These are phyloP conservation scores for Penaeus japonicus DNA, from an alignment of 1,140 invertebrate species.

Conservation along the genomic window DNA sequence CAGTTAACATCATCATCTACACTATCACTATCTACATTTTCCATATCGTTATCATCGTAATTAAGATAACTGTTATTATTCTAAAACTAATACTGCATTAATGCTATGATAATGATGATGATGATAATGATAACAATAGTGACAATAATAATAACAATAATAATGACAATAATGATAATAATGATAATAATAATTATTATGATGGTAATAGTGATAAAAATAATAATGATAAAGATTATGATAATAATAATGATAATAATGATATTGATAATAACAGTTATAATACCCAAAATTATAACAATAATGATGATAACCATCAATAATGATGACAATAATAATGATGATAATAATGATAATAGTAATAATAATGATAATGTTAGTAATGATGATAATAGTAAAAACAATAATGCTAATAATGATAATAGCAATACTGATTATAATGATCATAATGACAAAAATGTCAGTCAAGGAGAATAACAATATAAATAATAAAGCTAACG, in stretches of 20 bases:
- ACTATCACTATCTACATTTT: too few species aligned
- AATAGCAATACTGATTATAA: neutral
- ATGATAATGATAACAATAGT: neutral
- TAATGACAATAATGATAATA: neutral
- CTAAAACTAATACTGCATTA: neutral
- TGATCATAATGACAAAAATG: neutral
- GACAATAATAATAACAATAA: conserved; percentile 3
- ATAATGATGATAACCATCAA: neutral
- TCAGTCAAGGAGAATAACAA: neutral
- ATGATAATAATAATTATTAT: neutral
- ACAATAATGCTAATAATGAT: neutral
- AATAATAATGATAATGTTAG: neutral
- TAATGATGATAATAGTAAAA: neutral
- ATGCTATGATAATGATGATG: neutral
- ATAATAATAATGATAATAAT: neutral
- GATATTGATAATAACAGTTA: neutral
- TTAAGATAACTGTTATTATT: too few species aligned
- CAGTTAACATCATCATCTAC: too few species aligned
- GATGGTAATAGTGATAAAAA: neutral
- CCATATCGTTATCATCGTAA: too few species aligned
- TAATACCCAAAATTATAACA: neutral
- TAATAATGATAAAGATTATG: neutral
- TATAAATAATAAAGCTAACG: neutral
- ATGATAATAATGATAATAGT: neutral
- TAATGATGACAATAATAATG: neutral